Evolutionary conservation across 2,797 vertebrate species (phyloP), one percentile per base, ranked within the genome.

Genomic region (Masticophis lateralis): DNA sequence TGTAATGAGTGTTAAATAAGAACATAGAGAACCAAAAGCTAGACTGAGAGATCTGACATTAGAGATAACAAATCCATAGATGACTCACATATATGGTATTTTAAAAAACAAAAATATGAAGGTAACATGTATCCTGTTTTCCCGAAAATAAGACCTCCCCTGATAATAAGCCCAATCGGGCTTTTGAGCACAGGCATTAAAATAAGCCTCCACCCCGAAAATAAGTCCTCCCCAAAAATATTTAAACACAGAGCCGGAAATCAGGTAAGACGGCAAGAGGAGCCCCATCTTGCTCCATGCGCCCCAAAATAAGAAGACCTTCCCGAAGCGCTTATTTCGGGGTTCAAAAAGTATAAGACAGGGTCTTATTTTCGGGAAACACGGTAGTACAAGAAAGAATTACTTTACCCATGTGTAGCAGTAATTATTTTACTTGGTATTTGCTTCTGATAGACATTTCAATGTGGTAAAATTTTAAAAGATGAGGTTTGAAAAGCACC

Each of bases 401-500:
- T 55, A 51, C 1, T n/a, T n/a, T 32, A 28, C 9, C 2, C 66
- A 20, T 69, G 11, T 69, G 47, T n/a, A 61, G n/a, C 63, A 91
- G 25, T 83, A 25, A 61, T 20, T 86, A 28, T 89, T 93, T 88
- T 57, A 57, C 57, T 92, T 90, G 32, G 13, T 90, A 55, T 57
- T 87, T 87, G 51, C 43, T 60, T 56, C 5, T 56, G 79, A 28
- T 91, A 56, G 88, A 28, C 63, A 55, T 28, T 69, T 37, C 86
- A 91, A 53, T 91, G 0, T 0, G 88, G 5, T 59, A 89, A 79
- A 7, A n/a, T 74, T 61, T 0, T 0, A 53, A 87, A 2, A 61
- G 28, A 86, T 94, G 13, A 91, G 60, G 69, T 92, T 92, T 95
- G 86, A 88, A 95, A 91, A 92, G 87, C 91, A 86, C 93, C 92